Base-by-base conservation (phyloP, 2,888 invertebrate genomes). In the Ectropis crepuscularia region DNA sequence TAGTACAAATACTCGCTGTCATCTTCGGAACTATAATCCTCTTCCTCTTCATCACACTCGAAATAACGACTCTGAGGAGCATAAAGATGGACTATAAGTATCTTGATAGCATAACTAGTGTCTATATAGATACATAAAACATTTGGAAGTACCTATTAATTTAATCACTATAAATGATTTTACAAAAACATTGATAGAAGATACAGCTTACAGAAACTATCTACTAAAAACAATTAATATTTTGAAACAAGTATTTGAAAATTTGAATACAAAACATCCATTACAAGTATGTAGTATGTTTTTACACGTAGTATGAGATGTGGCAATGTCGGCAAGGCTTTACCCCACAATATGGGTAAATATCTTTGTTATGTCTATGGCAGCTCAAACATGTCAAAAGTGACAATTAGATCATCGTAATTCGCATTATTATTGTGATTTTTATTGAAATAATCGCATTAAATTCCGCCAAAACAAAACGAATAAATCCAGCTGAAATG, bases 51-150 rank as follows among this genome's bases (percentile, higher is more conserved):
- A 12, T 89, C 92, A 39, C 90, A 89, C 49, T 90, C 91, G 74
- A 93, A 93, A 71, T 87, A 93, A 6, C 92, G 89, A 63, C 90
- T 88, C 86, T 93, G 82, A 65, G 73, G 58, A 82, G 75, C 45
- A 60, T 36, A 37, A 57, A 53, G 2, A 36, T 36, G n/a, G 5
- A 48, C 6, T 48, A 6, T 5, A 10, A 36, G 12, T 16, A 46
- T 12, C 9, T 16, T 2, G 16, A 9, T 45, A 45, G 16, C 11
- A 8, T 8, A 9, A 28, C 16, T 28, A 28, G 16, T 28, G 47
- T 28, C 6, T 11, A 12, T 12, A 7, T 7, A 46, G 7, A 11
- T 11, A 11, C 12, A 11, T 4, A 28, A 28, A 28, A 28, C 16
- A 4, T 28, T 28, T 28, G 16, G 16, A 2, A 28, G 16, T 28